Conservation (phyloP, 53 echinoderm and acorn worm genomes). For the Arbacia lixula region DNA sequence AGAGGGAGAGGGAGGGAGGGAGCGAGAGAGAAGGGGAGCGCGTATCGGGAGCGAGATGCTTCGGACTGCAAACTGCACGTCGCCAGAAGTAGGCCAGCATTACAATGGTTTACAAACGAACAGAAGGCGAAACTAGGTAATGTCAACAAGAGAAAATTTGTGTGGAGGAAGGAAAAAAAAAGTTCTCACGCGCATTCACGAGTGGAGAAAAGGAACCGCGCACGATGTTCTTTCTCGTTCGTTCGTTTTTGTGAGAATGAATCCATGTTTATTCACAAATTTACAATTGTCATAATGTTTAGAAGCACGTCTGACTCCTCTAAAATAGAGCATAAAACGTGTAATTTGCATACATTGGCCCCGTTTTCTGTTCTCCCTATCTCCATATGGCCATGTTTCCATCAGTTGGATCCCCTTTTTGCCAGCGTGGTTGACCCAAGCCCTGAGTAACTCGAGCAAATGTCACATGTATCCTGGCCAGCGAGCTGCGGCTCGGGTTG, state of each 20-base stretch:
- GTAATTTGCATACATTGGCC: constrained; percentile 52
- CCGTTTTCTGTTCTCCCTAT: constrained; percentile 3
- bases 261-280: constrained; percentile 39
- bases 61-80: constrained; percentile 12
- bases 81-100: constrained; percentile 35
- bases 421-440: not conserved
- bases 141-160: constrained; percentile 40
- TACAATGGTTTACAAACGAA: constrained; percentile 57
- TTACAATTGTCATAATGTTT: constrained; percentile 53
- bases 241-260: constrained; percentile 18
- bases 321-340: constrained; percentile 22
- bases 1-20: not conserved
- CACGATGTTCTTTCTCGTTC: constrained; percentile 14
- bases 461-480: not conserved
- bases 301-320: constrained; percentile 35
- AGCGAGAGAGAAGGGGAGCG: not conserved
- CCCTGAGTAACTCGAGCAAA: constrained; percentile 20
- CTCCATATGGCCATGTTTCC: constrained; percentile 16
- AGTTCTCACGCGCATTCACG: constrained; percentile 20
- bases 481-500: not conserved
- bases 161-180: constrained; percentile 20
- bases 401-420: constrained; percentile 6
- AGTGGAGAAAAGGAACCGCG: constrained; percentile 1
- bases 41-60: not conserved
- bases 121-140: constrained; percentile 62